Conservation (phyloP, 2,113 vertebrate genomes). For the human region GRCh38 chr1:87619001-87619500, state of each 20-base stretch:
- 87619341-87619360: too few species aligned
- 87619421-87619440: too few species aligned
- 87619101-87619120: not conserved
- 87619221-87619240: not conserved
- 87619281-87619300: not conserved
- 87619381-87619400: too few species aligned
- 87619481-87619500: too few species aligned
- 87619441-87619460: too few species aligned
- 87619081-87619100: not conserved
- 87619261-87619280: not conserved
- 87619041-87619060: not conserved
- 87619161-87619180: constrained; percentile 1
- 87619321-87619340: not conserved
- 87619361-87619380: too few species aligned
- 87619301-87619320: constrained; percentile 13
- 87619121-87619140: not conserved
- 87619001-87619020: not conserved
- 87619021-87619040: too few species aligned
- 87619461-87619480: too few species aligned
- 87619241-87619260: not conserved
- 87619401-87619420: too few species aligned
- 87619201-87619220: not conserved
- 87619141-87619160: not conserved
- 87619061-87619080: not conserved
- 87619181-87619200: not conserved